These are phyloP conservation scores for Zosterops lateralis DNA, from an alignment of 2,113 vertebrate species.

Conservation along the genomic window DNA sequence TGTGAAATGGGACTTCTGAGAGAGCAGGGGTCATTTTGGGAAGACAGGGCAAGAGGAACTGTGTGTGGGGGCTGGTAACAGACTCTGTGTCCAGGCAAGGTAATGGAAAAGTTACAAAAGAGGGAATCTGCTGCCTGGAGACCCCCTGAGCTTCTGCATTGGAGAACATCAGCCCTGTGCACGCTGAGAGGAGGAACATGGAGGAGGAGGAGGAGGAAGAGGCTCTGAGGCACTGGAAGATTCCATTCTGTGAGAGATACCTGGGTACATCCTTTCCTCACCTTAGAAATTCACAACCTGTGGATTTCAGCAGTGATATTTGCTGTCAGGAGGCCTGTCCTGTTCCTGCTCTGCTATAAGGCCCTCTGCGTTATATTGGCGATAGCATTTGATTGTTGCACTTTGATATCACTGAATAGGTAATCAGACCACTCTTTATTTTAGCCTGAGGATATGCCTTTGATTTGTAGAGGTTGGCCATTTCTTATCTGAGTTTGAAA, in stretches of 20 bases:
- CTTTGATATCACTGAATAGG: conserved; percentile 67
- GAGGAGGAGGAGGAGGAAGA: background rate
- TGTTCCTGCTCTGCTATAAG: background rate
- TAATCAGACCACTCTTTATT: conserved; percentile 61
- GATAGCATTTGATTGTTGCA: conserved; percentile 42
- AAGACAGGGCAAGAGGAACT: background rate
- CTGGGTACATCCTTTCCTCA: background rate
- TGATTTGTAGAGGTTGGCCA: conserved; percentile 60
- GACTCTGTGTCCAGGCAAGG: background rate
- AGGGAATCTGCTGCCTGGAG: background rate
- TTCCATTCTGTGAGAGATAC: background rate
- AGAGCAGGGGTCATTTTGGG: background rate
- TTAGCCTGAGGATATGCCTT: conserved; percentile 65
- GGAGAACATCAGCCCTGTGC: background rate
- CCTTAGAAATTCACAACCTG: background rate
- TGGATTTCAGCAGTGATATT: background rate
- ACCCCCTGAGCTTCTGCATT: background rate
- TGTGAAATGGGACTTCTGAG: background rate
- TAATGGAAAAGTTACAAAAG: background rate
- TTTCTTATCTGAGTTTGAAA: conserved; percentile 66
- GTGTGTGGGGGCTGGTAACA: background rate
- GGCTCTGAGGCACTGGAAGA: background rate
- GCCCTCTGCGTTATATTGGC: background rate
- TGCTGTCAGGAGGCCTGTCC: background rate
- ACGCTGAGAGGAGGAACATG: fast-evolving